Percentiles rank a stretch among this genome's conserved stretches.
Evolutionary conservation across 2,888 invertebrate genomes (phyloP).

Genomic region (Tineola bisselliella): DNA sequence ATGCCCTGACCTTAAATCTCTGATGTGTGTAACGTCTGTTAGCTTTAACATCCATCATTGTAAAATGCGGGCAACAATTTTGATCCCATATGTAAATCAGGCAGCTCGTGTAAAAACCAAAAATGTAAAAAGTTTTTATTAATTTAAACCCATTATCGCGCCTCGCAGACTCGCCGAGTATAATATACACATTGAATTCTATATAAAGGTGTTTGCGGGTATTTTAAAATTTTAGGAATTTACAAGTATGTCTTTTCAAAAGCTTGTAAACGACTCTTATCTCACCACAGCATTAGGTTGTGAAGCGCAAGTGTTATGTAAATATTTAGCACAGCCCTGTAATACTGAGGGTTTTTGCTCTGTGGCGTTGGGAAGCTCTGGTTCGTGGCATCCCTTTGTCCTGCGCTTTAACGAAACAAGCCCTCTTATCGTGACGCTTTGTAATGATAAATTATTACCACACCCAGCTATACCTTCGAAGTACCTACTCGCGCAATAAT

Average conservation of each 20-base stretch:
- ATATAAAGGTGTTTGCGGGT: neutral
- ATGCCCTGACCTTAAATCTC: neutral
- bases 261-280: slow-evolving; percentile 12
- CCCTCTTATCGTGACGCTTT: slow-evolving; percentile 45
- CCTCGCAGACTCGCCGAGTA: neutral
- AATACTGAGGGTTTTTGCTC: slow-evolving; percentile 48
- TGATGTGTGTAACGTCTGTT: neutral
- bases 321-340: slow-evolving; percentile 40
- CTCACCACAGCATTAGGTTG: slow-evolving; percentile 13
- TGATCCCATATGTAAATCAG: slow-evolving; percentile 3
- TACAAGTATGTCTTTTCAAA: neutral
- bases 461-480: slow-evolving; percentile 14
- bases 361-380: slow-evolving; percentile 19
- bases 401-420: slow-evolving; percentile 31
- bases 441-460: slow-evolving; percentile 44
- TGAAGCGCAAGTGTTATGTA: slow-evolving; percentile 38
- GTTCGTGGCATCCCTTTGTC: slow-evolving; percentile 36
- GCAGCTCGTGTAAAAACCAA: neutral
- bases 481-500: neutral
- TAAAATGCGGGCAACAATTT: neutral
- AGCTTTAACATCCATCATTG: neutral
- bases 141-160: slow-evolving; percentile 3
- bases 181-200: neutral
- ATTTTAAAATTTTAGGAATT: neutral
- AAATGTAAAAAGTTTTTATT: neutral